phyloP scores from a whole-genome alignment of 1,140 invertebrate genomes.

The Stegodyphus dumicola region DNA sequence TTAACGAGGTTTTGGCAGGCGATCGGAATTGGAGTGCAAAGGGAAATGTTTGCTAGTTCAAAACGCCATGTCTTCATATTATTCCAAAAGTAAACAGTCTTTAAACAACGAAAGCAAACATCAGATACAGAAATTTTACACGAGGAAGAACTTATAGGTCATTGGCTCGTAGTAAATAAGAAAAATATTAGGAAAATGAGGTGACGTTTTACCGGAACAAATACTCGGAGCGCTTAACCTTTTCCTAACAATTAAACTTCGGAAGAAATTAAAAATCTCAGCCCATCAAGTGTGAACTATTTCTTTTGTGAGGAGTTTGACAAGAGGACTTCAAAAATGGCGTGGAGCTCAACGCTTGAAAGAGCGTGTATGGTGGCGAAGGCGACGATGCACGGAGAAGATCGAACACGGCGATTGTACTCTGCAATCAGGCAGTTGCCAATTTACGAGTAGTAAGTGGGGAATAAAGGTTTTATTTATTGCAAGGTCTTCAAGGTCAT shows the following conservation, averaged over 20 bases:
- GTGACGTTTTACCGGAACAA: slow-evolving; percentile 53
- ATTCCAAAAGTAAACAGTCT: too few relatives aligned
- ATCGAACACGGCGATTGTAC: slow-evolving; percentile 32
- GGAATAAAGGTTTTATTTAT: too few relatives aligned
- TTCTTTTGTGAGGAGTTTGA: slow-evolving; percentile 41
- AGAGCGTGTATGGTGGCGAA: slow-evolving; percentile 22
- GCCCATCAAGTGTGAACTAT: slow-evolving; percentile 52
- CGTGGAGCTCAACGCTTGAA: slow-evolving; percentile 29
- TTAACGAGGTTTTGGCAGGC: too few relatives aligned
- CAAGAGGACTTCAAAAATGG: slow-evolving; percentile 33
- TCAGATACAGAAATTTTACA: too few relatives aligned
- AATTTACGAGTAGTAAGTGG: slow-evolving; percentile 10
- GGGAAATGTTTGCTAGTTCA: too few relatives aligned
- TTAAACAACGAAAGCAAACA: too few relatives aligned
- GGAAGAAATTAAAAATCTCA: slow-evolving; percentile 55
- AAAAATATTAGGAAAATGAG: slow-evolving; percentile 6
- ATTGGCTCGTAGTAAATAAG: slow-evolving; percentile 14
- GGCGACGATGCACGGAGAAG: slow-evolving; percentile 38
- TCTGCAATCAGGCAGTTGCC: slow-evolving; percentile 27
- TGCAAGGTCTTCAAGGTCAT: too few relatives aligned
- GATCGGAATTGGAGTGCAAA: too few relatives aligned
- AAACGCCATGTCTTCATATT: too few relatives aligned
- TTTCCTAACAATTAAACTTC: slow-evolving; percentile 47
- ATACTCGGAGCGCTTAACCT: slow-evolving; percentile 51
- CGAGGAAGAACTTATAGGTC: slow-evolving; percentile 29